These are phyloP conservation scores for Sylvietta virens DNA, from an alignment of 2,113 vertebrate species.

Conservation along the genomic window DNA sequence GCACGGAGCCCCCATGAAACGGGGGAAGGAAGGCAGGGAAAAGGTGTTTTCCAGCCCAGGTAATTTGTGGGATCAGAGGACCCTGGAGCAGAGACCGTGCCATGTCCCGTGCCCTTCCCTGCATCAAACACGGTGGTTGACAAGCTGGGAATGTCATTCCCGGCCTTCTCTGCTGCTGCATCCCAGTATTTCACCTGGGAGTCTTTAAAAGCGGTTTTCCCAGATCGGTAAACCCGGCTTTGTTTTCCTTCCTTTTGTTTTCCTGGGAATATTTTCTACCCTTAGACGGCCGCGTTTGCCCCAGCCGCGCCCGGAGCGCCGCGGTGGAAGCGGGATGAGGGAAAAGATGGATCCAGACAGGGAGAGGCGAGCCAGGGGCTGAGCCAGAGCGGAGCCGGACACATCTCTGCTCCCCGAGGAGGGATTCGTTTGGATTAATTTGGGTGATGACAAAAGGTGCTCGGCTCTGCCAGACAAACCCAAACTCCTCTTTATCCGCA, in stretches of 20 bases:
- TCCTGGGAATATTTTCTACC: neutral
- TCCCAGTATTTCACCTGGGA: neutral
- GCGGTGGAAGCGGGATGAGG: neutral
- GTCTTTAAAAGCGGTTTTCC: neutral
- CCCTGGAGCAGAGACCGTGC: neutral
- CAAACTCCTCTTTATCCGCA: rapidly evolving
- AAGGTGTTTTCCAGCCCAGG: neutral
- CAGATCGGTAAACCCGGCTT: rapidly evolving
- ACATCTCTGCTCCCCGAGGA: neutral
- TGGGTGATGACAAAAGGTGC: neutral
- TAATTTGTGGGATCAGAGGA: rapidly evolving
- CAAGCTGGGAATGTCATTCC: neutral
- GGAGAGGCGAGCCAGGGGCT: neutral
- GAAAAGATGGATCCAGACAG: neutral
- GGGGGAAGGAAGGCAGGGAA: neutral
- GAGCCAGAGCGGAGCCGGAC: neutral
- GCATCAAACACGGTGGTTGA: neutral
- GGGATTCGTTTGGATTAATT: neutral
- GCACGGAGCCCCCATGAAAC: rapidly evolving
- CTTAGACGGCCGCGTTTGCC: neutral
- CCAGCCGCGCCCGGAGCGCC: neutral
- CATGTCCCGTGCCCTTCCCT: rapidly evolving
- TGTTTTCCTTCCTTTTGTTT: neutral
- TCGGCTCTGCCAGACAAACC: neutral
- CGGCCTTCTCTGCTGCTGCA: rapidly evolving